Percentiles rank a stretch among this genome's conserved stretches.
These are phyloP conservation scores for Yasuhikotakia modesta DNA, from an alignment of 2,797 vertebrate genomes.

Conservation along the genomic window DNA sequence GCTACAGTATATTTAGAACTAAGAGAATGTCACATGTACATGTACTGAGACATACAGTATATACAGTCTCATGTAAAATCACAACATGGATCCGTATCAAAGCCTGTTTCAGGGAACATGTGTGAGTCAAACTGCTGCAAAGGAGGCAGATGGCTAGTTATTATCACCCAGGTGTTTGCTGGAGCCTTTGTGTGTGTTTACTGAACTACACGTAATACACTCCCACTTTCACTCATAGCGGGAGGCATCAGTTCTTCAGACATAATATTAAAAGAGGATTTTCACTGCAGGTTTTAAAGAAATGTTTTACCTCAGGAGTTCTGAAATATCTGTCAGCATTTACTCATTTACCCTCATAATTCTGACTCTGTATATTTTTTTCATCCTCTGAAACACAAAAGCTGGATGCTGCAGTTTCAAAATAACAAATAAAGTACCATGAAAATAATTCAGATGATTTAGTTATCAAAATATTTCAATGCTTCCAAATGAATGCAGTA, in stretches of 20 bases:
- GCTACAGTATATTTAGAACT: neutral
- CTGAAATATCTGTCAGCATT: neutral
- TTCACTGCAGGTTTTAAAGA: neutral
- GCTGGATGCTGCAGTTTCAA: neutral
- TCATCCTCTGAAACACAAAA: neutral
- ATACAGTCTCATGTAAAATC: neutral
- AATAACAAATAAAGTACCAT: neutral
- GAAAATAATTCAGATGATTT: neutral
- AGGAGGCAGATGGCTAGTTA: conserved; percentile 32
- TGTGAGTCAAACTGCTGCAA: conserved; percentile 19
- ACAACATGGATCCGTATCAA: conserved; percentile 18
- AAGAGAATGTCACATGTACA: neutral
- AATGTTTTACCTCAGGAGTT: neutral
- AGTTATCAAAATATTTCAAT: neutral
- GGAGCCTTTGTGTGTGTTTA: no score
- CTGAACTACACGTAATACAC: neutral
- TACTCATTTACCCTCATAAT: neutral
- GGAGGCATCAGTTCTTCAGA: neutral
- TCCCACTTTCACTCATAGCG: neutral
- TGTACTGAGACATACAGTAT: neutral
- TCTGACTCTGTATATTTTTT: neutral
- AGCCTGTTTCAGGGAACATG: conserved; percentile 23
- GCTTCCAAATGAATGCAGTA: neutral
- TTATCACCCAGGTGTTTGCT: conserved; percentile 1
- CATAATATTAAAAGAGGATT: no score